Conservation (phyloP, 1,140 invertebrate genomes). For the Rhyzopertha dominica region DNA sequence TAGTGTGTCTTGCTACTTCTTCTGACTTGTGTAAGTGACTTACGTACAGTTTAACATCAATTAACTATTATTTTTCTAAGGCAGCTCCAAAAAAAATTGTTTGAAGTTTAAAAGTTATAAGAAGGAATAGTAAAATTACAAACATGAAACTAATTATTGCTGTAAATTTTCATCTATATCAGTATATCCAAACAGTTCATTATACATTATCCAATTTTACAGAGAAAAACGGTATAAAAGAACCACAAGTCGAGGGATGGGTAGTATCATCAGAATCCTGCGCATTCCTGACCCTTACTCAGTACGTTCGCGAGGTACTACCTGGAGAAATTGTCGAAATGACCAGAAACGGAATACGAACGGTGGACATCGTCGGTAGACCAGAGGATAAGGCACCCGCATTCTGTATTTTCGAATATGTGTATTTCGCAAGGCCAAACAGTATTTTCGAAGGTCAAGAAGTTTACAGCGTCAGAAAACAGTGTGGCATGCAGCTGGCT, state of each 20-base stretch:
- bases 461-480: constrained; percentile 90
- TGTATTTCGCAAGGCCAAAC: constrained; percentile 94
- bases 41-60: too few species aligned
- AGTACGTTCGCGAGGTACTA: constrained; percentile 78
- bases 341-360: constrained; percentile 74
- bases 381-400: constrained; percentile 68
- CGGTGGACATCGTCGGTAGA: constrained; percentile 75
- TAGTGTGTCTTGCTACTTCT: too few species aligned
- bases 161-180: too few species aligned
- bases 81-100: too few species aligned
- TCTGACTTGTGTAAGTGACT: too few species aligned
- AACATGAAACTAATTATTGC: too few species aligned
- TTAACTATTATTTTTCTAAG: too few species aligned
- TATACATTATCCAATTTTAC: too few species aligned
- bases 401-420: constrained; percentile 99
- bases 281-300: constrained; percentile 86
- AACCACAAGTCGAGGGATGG: constrained; percentile 69
- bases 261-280: constrained; percentile 96
- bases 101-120: too few species aligned
- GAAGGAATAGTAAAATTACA: too few species aligned
- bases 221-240: constrained; percentile 14
- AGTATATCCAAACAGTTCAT: too few species aligned
- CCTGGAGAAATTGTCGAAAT: constrained; percentile 95
- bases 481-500: constrained; percentile 87
- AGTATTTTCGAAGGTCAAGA: constrained; percentile 90